Base-by-base conservation (phyloP, 2,113 vertebrate species). In the Alouatta palliata region DNA sequence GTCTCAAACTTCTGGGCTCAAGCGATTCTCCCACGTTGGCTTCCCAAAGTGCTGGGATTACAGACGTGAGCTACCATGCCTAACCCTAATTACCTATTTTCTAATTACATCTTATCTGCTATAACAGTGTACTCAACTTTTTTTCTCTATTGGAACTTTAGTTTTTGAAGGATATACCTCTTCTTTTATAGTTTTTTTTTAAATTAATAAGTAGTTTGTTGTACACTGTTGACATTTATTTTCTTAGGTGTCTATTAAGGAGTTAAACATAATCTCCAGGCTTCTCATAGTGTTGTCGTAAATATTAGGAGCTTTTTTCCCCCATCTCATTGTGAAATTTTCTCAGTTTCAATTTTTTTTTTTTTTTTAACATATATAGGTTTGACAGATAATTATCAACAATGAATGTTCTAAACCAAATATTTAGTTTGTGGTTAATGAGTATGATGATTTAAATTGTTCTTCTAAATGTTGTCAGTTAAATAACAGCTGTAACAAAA, bases 141-240 rank as follows among this genome's bases (percentile, higher is more conserved):
- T 86, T 92, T 85, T 81, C 54, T 77, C 6, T 85, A 3, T 56
- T 92, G 25, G 71, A 2, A 87, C 66, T 94, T 84, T 79, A 64
- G 43, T 30, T 92, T 97, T 90, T 96, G 52, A 96, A 97, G 66
- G n/a, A 2, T 91, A 27, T 49, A 37, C 58, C 54, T 79, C 8
- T 10, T 4, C 8, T 43, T 77, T 25, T 68, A 77, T 73, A 92
- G 61, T 56, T 40, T 84, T 91, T 96, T 71, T 19, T 43, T 43
- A 17, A 79, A 35, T 75, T 91, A 61, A 30, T 79, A 87, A 87
- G 2, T 85, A 73, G 13, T 95, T 91, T 94, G 40, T 5, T n/a
- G 12, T 56, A 75, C 19, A 30, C 89, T 80, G 16, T 94, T 86
- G 75, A 43, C 21, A 47, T 66, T 56, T 79, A 40, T 82, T 87